Conservation (phyloP, 2,113 vertebrate genomes). For the Elgaria multicarinata region DNA sequence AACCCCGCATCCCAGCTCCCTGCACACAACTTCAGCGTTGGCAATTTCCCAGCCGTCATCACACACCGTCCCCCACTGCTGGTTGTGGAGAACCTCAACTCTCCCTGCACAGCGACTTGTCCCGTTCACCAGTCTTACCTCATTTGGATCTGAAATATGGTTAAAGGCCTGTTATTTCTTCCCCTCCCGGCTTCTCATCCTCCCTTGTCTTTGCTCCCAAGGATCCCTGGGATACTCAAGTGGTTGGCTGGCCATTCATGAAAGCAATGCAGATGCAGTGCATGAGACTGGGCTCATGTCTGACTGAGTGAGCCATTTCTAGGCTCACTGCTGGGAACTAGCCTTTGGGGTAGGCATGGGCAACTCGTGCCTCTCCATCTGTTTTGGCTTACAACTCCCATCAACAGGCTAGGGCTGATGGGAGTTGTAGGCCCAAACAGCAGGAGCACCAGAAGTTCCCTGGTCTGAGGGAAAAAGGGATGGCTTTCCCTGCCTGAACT, state of each 20-base stretch:
- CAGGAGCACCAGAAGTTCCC: not conserved
- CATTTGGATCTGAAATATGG: fast-evolving
- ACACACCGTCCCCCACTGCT: constrained; percentile 71
- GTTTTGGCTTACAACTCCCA: too few species aligned
- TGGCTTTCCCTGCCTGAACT: too few species aligned
- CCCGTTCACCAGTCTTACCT: constrained; percentile 55
- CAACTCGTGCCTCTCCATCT: too few species aligned
- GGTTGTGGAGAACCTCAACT: constrained; percentile 66
- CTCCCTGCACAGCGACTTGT: constrained; percentile 60
- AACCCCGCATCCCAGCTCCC: constrained; percentile 65
- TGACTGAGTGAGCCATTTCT: not conserved
- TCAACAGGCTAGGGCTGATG: too few species aligned
- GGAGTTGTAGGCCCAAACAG: not conserved
- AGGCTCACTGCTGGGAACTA: not conserved
- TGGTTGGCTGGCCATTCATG: not conserved
- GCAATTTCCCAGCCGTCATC: constrained; percentile 47
- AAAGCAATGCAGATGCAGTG: not conserved
- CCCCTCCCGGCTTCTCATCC: not conserved
- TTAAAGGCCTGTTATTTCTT: not conserved
- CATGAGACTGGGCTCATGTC: not conserved
- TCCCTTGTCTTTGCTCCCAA: not conserved
- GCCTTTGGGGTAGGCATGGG: too few species aligned
- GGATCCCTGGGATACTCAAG: not conserved
- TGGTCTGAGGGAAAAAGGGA: not conserved
- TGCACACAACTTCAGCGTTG: constrained; percentile 57